Base-by-base conservation (phyloP, 2,888 invertebrate genomes). In the Lottia scabra region DNA sequence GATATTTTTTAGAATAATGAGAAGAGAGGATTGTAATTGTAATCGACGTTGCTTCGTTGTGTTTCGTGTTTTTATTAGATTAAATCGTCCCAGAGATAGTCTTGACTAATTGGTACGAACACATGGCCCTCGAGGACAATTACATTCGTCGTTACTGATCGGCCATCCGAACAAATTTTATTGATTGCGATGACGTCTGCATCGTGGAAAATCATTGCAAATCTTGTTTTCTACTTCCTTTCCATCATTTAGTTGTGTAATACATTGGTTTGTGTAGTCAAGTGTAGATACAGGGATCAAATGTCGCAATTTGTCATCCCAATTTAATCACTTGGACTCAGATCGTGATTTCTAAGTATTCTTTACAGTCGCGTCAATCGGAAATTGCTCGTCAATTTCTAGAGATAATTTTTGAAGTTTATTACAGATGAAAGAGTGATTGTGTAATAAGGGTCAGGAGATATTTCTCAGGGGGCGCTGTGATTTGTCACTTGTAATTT, bases 121-220 rank as follows among this genome's bases (percentile, higher is more conserved):
- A 70, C 70, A 65, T 65, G 65, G 65, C 70, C 65, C 5, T n/a
- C 27, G 56, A 30, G 66, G 65, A 70, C 70, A 70, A 65, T 65
- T 70, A 70, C 65, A 26, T 65, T 44, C 38, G 63, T 23, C 62
- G 48, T 44, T 66, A 48, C 65, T 66, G 70, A 38, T 65, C 66
- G 66, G n/a, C 70, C 70, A 70, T 65, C 65, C 70, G 65, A 65
- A 66, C 43, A 19, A 63, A 63, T 44, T 43, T 26, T 69, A 63
- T 69, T 30, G 68, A 69, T 69, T 69, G n/a, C 68, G 15, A 16
- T 16, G 44, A 45, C 66, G 45, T 43, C 66, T 65, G 66, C 65
- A 65, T 62, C 70, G 66, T 62, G 56, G 44, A 70, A 70, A 70
- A 70, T 70, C 70, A 66, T 70, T 70, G 70, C 70, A 70, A 70